Base-by-base conservation (phyloP, 2,113 vertebrate genomes). In the Dicaeum eximium region DNA sequence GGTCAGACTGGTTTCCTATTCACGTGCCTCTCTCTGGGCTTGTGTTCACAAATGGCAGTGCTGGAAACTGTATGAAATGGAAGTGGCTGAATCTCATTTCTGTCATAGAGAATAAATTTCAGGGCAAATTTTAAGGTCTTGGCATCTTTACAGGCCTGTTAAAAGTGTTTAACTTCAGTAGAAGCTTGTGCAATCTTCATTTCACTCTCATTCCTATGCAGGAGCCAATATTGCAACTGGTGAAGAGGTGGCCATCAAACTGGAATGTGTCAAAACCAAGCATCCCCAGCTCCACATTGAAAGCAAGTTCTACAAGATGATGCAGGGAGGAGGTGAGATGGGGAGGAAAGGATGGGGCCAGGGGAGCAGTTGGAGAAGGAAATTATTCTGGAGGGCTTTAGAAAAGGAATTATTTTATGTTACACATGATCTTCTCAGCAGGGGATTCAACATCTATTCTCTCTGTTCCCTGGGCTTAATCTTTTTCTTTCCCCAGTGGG, bases 251-350 rank as follows among this genome's bases (percentile, higher is more conserved):
- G 99, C 99, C 97, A 99, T 99, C 97, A 99, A 99, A 96, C 98
- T 99, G 57, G 99, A 99, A 97, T 99, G 99, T 97, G 99, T 99
- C 95, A 99, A 99, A 95, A 99, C 99, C 37, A 99, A 99, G 97
- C 99, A 99, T 95, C 99, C 99, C 9, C 99, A 99, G 97, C 97
- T 99, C 84, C 99, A 99, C 97, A 99, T 99, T 33, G 99, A 99
- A 98, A 99, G 99, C 99, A 99, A 99, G 96, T 99, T 99, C 97
- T 99, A 99, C 98, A 99, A 99, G 98, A 99, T 99, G 99, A 99
- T 99, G 99, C 99, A 99, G 96, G 99, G 99, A 83, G 99, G 99
- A 98, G 99, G 99, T 99, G 96, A 98, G 97, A 72, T 65, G 90
- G 38, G 42, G 44, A 86, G 38, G 69, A 90, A 44, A 48, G 73